Percentiles rank a stretch among this genome's conserved stretches.
These are phyloP conservation scores for Crenuchus spilurus DNA, from an alignment of 2,797 vertebrate genomes.

Conservation along the genomic window DNA sequence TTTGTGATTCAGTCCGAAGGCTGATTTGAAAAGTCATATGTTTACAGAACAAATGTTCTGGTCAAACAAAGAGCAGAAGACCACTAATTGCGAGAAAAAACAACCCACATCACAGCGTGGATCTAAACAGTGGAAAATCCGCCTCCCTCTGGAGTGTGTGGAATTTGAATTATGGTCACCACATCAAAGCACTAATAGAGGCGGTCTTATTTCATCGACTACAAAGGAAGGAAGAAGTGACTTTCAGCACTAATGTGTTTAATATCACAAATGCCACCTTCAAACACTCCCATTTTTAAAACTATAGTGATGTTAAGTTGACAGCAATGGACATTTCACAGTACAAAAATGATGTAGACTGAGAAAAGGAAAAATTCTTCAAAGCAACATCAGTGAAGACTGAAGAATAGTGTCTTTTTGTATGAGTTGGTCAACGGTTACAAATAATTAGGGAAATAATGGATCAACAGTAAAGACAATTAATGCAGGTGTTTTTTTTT, in stretches of 20 bases:
- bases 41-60: conserved; percentile 10
- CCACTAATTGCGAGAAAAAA: conserved; percentile 6
- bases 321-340: conserved; percentile 2
- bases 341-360: not conserved
- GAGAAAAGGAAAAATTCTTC: not conserved
- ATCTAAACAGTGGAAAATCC: conserved; percentile 34
- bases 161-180: conserved; percentile 35
- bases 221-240: conserved; percentile 22
- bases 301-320: not conserved
- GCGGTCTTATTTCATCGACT: conserved; percentile 27
- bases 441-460: not conserved
- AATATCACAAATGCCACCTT: not conserved
- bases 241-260: conserved; percentile 7
- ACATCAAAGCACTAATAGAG: conserved; percentile 22
- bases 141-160: not conserved
- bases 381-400: not conserved
- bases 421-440: not conserved
- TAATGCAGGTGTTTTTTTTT: too few species aligned
- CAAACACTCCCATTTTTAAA: not conserved
- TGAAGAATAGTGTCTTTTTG: not conserved
- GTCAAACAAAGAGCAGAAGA: conserved; percentile 34
- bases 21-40: not conserved
- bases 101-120: conserved; percentile 17
- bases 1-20: not conserved
- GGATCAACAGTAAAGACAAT: too few species aligned